Conservation (phyloP, 2,113 vertebrate genomes). For the Semicossyphus pulcher region DNA sequence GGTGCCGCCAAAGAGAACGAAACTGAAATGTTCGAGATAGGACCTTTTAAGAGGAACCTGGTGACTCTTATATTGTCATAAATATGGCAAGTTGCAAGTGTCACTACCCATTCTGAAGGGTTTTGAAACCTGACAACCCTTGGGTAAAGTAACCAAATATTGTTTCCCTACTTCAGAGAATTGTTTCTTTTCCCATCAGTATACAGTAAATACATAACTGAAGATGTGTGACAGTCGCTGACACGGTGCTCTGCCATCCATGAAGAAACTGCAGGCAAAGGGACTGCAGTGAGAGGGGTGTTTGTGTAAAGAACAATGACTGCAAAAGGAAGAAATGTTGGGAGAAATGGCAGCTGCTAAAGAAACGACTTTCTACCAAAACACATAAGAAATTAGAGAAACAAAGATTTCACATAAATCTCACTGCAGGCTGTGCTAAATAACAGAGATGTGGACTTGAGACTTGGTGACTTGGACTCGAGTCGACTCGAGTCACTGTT, state of each 20-base stretch:
- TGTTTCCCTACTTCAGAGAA: conserved; percentile 10
- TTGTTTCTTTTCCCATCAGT: conserved; percentile 9
- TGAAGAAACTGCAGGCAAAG: conserved; percentile 47
- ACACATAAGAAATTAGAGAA: neutral
- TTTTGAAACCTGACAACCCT: conserved; percentile 14
- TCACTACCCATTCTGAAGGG: neutral
- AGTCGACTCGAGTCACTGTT: no score
- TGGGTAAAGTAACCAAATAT: neutral
- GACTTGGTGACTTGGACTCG: no score
- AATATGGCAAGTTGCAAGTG: neutral
- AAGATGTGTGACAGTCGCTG: conserved; percentile 67
- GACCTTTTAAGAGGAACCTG: neutral
- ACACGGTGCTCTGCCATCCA: conserved; percentile 62
- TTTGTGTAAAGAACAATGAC: conserved; percentile 36
- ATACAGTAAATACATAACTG: conserved; percentile 58
- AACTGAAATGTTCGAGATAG: no score
- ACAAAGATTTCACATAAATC: neutral
- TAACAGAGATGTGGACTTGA: no score
- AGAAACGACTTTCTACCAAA: neutral
- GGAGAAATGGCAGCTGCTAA: neutral
- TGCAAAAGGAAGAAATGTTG: conserved; percentile 20
- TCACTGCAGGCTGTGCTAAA: neutral
- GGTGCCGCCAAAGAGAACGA: no score
- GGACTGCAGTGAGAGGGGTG: conserved; percentile 19
- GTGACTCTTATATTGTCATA: neutral